Evolutionary conservation across 2,888 invertebrate species (phyloP), one percentile per base, ranked within the genome.

Genomic region (Drepana falcataria): DNA sequence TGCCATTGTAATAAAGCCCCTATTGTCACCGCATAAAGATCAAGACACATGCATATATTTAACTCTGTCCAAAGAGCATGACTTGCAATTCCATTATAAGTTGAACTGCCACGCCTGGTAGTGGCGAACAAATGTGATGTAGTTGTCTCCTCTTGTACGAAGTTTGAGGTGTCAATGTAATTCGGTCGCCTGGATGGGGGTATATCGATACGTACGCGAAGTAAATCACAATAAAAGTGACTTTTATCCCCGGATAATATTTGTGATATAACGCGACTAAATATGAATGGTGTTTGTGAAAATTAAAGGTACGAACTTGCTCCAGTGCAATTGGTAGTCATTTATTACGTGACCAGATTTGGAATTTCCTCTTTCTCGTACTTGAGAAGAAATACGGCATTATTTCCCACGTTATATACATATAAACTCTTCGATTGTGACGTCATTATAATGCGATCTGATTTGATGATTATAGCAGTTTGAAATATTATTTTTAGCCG

Each of bases 191-290:
- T 55, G 48, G 56, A 61, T 49, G 54, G 57, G 67, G 70, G 65
- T 64, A 65, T 61, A 73, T 66, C 67, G 64, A 66, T 66, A 68
- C 62, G 65, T 66, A 63, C 58, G 64, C 59, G 61, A 60, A 61
- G 65, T 73, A 75, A 71, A 75, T 77, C 74, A 75, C 75, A 71
- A 75, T 75, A 75, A 71, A 63, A 64, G 55, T 66, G 69, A 77
- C 74, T 75, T 77, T 75, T 75, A 77, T 76, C 69, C 65, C 58
- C 60, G 60, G 58, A 57, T 57, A 53, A 51, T 41, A 51, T 51
- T 51, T 51, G 51, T 51, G 51, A 34, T 9, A 41, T 34, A 34
- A 51, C 51, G 40, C 49, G 49, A 53, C 52, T 48, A 35, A 49
- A 49, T 54, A 49, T 33, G 49, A 49, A 54, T 47, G 53, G 21